Percentiles rank a stretch among this genome's conserved stretches.
Conservation (phyloP, 2,113 vertebrate genomes). For the Pangasianodon gigas region DNA sequence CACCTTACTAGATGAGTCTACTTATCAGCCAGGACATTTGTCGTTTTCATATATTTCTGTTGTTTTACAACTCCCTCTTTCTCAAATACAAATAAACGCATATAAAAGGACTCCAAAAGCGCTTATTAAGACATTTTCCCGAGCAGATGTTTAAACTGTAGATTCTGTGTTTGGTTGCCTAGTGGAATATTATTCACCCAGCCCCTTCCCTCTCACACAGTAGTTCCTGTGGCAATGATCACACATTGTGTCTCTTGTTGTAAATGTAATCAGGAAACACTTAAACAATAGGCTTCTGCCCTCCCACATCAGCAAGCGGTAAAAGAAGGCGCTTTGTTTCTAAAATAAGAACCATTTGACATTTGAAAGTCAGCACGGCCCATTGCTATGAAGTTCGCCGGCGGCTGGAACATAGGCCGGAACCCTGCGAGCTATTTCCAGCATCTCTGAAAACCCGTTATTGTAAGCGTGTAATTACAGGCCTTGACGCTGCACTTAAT, state of each 20-base stretch:
- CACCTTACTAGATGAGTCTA: conserved; percentile 29
- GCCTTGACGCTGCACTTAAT: conserved; percentile 76
- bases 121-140: conserved; percentile 3
- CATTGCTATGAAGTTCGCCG: conserved; percentile 66
- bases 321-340: conserved; percentile 65
- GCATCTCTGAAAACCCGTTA: conserved; percentile 72
- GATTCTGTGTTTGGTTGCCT: conserved; percentile 8
- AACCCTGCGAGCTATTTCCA: conserved; percentile 76
- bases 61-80: background rate
- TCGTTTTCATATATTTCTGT: background rate
- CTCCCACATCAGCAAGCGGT: conserved; percentile 68
- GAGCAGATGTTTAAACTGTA: background rate
- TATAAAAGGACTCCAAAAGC: background rate
- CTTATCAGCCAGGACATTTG: background rate
- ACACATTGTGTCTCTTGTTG: conserved; percentile 55
- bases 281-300: conserved; percentile 67
- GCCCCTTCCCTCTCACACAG: conserved; percentile 24
- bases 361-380: conserved; percentile 72
- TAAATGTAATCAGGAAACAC: conserved; percentile 67
- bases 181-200: conserved; percentile 16
- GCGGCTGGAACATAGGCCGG: conserved; percentile 68
- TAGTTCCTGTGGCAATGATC: conserved; percentile 43
- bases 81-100: background rate
- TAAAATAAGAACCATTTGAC: conserved; percentile 70
- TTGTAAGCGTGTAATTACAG: conserved; percentile 79